phyloP scores from a whole-genome alignment of 2,797 vertebrate species.

The Enteromius fasciolatus region DNA sequence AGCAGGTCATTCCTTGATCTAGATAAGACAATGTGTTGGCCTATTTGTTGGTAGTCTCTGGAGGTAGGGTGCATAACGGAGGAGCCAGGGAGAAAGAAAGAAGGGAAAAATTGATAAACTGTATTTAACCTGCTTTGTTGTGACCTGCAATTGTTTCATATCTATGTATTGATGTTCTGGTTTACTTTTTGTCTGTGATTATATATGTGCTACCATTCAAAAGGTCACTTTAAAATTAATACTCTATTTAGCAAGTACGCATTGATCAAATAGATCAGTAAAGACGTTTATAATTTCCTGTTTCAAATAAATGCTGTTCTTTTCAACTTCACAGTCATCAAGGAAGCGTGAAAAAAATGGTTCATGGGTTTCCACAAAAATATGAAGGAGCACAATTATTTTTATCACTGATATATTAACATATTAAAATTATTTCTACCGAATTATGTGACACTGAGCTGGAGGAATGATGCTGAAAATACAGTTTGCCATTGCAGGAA shows the following conservation, averaged over 20 bases:
- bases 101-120: constrained; percentile 39
- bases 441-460: background rate
- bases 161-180: background rate
- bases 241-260: background rate
- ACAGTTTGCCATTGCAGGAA: background rate
- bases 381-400: background rate
- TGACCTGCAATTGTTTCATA: constrained; percentile 34
- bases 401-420: background rate
- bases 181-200: background rate
- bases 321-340: background rate
- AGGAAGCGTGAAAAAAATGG: background rate
- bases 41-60: constrained; percentile 52
- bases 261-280: background rate
- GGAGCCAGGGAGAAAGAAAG: constrained; percentile 10
- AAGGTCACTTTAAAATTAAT: background rate
- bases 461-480: background rate
- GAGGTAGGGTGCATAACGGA: constrained; percentile 20
- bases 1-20: constrained; percentile 67
- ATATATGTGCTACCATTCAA: background rate
- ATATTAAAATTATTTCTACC: constrained; percentile 1
- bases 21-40: constrained; percentile 61
- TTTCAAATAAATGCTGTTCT: background rate
- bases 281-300: background rate
- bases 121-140: constrained; percentile 38
- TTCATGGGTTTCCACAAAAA: constrained; percentile 4